Base-by-base conservation (phyloP, 1,140 invertebrate species). In the Copidosoma floridanum region DNA sequence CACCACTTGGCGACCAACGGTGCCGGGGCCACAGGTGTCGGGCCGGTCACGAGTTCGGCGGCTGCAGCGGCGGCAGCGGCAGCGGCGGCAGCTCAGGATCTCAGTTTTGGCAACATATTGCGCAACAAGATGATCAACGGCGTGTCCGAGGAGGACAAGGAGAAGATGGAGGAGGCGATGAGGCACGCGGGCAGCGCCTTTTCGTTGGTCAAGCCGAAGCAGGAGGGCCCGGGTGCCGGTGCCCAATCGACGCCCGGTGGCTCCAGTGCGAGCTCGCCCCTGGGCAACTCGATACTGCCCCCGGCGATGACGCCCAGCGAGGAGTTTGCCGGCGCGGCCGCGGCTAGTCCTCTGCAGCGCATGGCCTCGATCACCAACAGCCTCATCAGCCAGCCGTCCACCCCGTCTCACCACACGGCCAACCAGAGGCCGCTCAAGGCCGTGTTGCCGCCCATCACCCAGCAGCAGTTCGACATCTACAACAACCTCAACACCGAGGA, bases 341-440 rank as follows among this genome's bases (percentile, higher is more conserved):
- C 90, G 1, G 92, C 91, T 2, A 96, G 93, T 72, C 95, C 96
- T 1, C 82, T 98, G 14, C 95, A 98, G 76, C 82, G 95, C 67
- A 98, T 98, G 94, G 95, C 96, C 50, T 97, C 93, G 55, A 98
- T 98, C 63, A 98, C 95, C 23, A 98, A 98, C 73, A 95, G 94
- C 54, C 82, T 97, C 62, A 94, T 96, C 69, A 93, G 94, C 51
- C 94, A 96, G 81, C 91, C 92, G 50, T 87, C 93, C 35, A 86
- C 89, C 48, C 89, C 89, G 62, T 88, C 90, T 12, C 89, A 92
- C 68, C 90, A 92, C 69, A 84, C 89, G 50, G 85, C 88, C 7
- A 87, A 87, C 38, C 91, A 94, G 69, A 83, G 95, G 61, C 95
- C 95, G 12, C 85, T 97, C 57, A 96, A 96, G 81, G 94, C 95